These are phyloP conservation scores for Ooceraea biroi DNA, from an alignment of 1,140 invertebrate genomes.

Conservation along the genomic window DNA sequence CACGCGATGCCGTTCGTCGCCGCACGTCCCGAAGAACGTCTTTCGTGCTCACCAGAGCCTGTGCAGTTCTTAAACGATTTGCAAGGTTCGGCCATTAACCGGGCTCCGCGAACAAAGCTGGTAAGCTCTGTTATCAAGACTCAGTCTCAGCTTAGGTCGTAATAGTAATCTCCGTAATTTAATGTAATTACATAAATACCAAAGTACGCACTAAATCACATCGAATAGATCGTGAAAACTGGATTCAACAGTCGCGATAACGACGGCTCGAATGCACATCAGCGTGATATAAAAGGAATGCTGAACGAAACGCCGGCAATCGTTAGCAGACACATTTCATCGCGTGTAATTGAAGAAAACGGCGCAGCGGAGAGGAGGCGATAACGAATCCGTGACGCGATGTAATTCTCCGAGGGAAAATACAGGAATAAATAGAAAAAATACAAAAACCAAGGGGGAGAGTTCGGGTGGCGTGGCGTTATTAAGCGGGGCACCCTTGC, in stretches of 20 bases:
- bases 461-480: not conserved
- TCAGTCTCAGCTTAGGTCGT: not conserved
- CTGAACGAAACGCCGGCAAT: not conserved
- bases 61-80: not conserved
- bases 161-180: not conserved
- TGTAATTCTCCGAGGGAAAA: not conserved
- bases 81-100: not conserved
- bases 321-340: not conserved
- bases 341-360: not conserved
- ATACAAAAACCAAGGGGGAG: not conserved
- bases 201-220: not conserved
- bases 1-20: constrained; percentile 20
- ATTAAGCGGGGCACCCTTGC: constrained; percentile 10
- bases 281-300: not conserved
- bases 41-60: not conserved
- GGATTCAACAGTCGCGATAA: not conserved
- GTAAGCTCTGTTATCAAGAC: not conserved
- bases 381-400: constrained; percentile 18
- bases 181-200: not conserved
- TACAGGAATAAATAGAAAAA: constrained; percentile 30
- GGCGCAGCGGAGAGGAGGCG: not conserved
- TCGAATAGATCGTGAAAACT: not conserved
- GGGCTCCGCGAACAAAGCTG: not conserved
- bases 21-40: too few relatives aligned
- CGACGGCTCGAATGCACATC: not conserved